phyloP scores from a whole-genome alignment of 1,140 invertebrate genomes.

The Lordiphosa collinella region DNA sequence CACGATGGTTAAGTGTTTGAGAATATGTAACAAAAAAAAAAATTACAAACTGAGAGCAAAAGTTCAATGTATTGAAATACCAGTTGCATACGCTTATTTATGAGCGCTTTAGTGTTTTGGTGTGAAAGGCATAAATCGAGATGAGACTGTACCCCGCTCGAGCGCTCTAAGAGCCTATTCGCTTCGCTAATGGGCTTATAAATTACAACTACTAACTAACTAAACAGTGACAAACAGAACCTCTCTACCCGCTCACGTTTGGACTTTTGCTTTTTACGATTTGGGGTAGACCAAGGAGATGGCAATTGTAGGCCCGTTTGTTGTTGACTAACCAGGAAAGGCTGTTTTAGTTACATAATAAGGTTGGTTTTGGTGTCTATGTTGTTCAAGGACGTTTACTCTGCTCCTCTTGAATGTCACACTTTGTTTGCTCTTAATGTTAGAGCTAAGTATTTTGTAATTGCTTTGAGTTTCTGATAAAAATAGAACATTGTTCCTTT shows the following conservation, averaged over 20 bases:
- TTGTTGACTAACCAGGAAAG: not conserved
- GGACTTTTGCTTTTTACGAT: conserved; percentile 12
- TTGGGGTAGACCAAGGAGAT: not conserved
- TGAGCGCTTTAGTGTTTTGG: conserved; percentile 46
- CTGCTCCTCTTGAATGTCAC: no score
- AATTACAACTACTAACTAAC: conserved; percentile 67
- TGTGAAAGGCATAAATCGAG: conserved; percentile 49
- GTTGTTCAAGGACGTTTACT: no score
- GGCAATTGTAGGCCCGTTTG: conserved; percentile 8
- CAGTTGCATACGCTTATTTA: conserved; percentile 73
- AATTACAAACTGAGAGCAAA: conserved; percentile 9
- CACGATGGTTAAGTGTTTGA: conserved; percentile 7
- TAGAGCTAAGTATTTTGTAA: no score
- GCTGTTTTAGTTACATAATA: not conserved
- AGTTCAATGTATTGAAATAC: conserved; percentile 53
- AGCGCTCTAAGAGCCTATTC: conserved; percentile 22
- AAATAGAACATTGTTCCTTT: no score
- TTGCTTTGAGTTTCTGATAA: no score
- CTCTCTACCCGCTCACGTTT: not conserved
- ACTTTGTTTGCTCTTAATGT: no score
- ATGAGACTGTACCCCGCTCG: not conserved
- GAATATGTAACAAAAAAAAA: conserved; percentile 6
- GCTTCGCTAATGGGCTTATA: conserved; percentile 69
- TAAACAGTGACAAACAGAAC: conserved; percentile 45
- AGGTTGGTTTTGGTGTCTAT: no score